Evolutionary conservation across 2,888 invertebrate species (phyloP).

Genomic region (Euproctis similis): DNA sequence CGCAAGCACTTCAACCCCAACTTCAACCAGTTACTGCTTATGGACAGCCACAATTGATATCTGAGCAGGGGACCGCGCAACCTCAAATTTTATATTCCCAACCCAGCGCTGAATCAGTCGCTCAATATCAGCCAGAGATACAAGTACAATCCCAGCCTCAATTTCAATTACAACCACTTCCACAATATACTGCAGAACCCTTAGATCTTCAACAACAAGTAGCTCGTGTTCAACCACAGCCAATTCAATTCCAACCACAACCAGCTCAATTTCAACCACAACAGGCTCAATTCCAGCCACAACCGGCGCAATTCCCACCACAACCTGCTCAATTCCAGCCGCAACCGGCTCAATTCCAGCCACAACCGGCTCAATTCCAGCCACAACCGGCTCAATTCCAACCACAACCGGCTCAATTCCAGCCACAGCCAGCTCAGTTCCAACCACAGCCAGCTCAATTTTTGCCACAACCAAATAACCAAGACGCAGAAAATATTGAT

Average conservation of each 20-base stretch:
- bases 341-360: conserved; percentile 9
- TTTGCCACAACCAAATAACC: conserved; percentile 17
- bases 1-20: conserved; percentile 12
- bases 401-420: conserved; percentile 26
- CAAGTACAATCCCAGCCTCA: conserved; percentile 10
- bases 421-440: conserved; percentile 34
- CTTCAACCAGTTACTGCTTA: conserved; percentile 23
- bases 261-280: conserved; percentile 35
- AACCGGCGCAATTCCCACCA: conserved; percentile 23
- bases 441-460: conserved; percentile 28
- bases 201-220: conserved; percentile 9
- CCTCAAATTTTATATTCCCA: conserved; percentile 15
- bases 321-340: conserved; percentile 11
- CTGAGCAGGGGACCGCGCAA: conserved; percentile 12
- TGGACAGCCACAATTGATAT: conserved; percentile 24
- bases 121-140: conserved; percentile 27
- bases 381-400: conserved; percentile 14
- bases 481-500: conserved; percentile 18
- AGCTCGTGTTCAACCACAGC: conserved; percentile 29
- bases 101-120: conserved; percentile 15
- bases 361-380: conserved; percentile 14
- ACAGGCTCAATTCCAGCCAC: conserved; percentile 32
- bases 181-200: conserved; percentile 7
- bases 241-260: conserved; percentile 28
- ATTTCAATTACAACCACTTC: conserved; percentile 10